These are phyloP conservation scores for Pseudomyrmex flavicornis DNA, from an alignment of 1,140 invertebrate species.

Conservation along the genomic window DNA sequence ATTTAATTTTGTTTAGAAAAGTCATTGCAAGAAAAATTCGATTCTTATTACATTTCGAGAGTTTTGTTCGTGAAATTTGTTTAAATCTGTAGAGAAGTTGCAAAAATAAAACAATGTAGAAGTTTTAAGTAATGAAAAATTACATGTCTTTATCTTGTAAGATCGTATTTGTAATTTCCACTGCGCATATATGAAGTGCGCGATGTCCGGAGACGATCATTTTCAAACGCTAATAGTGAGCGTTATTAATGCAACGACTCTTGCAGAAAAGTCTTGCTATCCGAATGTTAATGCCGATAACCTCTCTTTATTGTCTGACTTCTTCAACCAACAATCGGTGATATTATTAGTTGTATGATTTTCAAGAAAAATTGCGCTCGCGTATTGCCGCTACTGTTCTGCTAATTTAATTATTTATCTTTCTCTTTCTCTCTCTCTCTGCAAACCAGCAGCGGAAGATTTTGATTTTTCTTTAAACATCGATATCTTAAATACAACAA, in stretches of 20 bases:
- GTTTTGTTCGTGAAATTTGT: no score
- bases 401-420: background rate
- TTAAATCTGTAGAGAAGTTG: no score
- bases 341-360: constrained; percentile 58
- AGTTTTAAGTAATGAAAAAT: background rate
- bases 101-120: no score
- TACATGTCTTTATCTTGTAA: background rate
- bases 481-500: background rate
- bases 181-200: background rate
- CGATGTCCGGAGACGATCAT: background rate
- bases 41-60: no score
- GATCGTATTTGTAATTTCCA: background rate
- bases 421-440: no score
- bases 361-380: constrained; percentile 14
- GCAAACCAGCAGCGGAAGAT: no score
- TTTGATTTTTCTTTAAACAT: no score
- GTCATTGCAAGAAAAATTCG: no score
- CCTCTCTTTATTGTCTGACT: constrained; percentile 49
- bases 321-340: constrained; percentile 17
- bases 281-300: constrained; percentile 57
- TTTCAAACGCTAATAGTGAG: background rate
- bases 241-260: background rate
- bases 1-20: no score
- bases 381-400: no score
- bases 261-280: constrained; percentile 19